These are phyloP conservation scores for Drosophila incognita DNA, from an alignment of 2,888 invertebrate genomes.

Conservation along the genomic window DNA sequence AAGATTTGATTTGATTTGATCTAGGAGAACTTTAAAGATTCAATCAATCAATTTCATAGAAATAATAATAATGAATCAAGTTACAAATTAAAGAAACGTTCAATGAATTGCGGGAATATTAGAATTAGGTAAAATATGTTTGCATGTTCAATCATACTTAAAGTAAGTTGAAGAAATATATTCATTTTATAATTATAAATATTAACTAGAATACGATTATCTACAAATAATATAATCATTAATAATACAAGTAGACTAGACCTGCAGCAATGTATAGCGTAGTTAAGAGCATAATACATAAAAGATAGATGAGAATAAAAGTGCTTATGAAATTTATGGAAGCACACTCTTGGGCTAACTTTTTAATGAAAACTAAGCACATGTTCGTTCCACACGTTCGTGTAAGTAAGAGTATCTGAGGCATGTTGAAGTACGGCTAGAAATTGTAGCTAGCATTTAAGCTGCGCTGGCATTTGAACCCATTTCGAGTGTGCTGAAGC, in stretches of 20 bases:
- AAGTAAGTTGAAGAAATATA: not conserved
- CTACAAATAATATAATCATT: not conserved
- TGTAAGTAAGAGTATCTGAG: slow-evolving; percentile 32
- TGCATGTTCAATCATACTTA: not conserved
- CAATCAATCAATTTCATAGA: not conserved
- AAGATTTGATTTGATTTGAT: not conserved
- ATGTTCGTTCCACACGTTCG: not conserved
- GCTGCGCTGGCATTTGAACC: slow-evolving; percentile 39
- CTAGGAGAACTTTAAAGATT: not conserved
- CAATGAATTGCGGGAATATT: not conserved
- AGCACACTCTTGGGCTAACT: not conserved
- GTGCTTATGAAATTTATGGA: not conserved
- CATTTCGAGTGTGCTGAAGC: not conserved
- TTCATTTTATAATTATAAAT: not conserved
- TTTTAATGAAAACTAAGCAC: not conserved
- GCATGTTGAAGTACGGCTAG: slow-evolving; percentile 18
- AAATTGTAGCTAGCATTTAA: slow-evolving; percentile 47
- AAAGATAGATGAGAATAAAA: no score
- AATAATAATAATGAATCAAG: not conserved
- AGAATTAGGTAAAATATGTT: not conserved
- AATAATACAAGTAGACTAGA: not conserved
- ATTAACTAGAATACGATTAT: not conserved
- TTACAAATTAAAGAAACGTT: not conserved
- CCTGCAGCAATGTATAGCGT: not conserved
- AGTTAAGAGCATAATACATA: not conserved